A percentile compares a stretch with the other conserved stretches of the same genome.
phyloP scores from a whole-genome alignment of 2,797 vertebrate species.

The Lacerta viridis region DNA sequence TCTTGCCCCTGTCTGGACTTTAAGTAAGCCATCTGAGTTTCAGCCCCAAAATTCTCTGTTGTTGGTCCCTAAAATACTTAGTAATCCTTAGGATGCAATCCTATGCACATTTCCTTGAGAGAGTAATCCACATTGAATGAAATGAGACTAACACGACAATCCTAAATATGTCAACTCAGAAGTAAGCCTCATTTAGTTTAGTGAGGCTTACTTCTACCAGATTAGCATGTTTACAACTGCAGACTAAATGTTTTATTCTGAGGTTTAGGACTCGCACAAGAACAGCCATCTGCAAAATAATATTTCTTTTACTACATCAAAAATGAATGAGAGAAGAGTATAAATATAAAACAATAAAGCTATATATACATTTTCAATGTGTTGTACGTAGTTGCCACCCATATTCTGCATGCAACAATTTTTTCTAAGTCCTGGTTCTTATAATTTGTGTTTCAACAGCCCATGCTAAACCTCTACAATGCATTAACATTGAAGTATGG shows the following conservation, averaged over 20 bases:
- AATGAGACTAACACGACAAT: no score
- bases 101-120: background rate
- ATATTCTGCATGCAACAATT: background rate
- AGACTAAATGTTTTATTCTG: background rate
- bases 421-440: constrained; percentile 7
- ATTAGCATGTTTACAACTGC: no score
- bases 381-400: background rate
- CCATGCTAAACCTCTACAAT: background rate
- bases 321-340: background rate
- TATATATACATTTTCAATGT: background rate
- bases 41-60: background rate
- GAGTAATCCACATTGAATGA: background rate
- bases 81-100: background rate
- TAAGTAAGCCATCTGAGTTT: background rate
- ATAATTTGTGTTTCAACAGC: background rate
- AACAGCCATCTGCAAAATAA: background rate
- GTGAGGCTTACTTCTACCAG: no score
- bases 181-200: no score
- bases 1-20: background rate
- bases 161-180: no score
- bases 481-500: background rate
- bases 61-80: background rate
- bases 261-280: background rate
- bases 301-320: no score
- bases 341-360: background rate